Evolutionary conservation across 2,888 invertebrate species (phyloP).

Genomic region (Mythimna albipuncta): DNA sequence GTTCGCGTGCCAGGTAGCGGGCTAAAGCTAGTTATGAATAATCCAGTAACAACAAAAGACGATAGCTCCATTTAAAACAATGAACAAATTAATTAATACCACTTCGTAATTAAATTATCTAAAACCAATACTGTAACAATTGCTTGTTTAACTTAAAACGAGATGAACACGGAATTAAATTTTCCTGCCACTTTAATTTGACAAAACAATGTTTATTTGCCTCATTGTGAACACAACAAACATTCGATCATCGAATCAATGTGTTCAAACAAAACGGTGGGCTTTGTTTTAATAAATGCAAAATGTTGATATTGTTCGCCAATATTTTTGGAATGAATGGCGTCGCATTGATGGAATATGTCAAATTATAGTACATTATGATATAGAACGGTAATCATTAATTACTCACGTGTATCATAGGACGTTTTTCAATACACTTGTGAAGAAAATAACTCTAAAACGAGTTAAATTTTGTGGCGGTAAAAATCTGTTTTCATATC

Average conservation of each 20-base stretch:
- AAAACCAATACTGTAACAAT: slow-evolving; percentile 22
- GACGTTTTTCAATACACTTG: too few species aligned
- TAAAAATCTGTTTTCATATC: too few species aligned
- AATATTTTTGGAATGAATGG: slow-evolving; percentile 27
- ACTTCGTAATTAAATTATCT: not conserved
- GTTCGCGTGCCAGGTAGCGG: too few species aligned
- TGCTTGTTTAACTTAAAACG: slow-evolving; percentile 9
- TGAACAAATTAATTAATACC: not conserved
- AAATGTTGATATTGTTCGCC: slow-evolving; percentile 25
- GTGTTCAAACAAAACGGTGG: slow-evolving; percentile 30
- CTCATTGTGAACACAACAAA: slow-evolving; percentile 23
- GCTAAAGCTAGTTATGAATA: not conserved
- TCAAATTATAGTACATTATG: slow-evolving; percentile 5
- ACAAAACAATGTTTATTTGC: slow-evolving; percentile 16
- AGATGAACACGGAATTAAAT: slow-evolving; percentile 16
- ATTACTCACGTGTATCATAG: too few species aligned
- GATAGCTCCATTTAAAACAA: not conserved
- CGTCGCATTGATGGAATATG: slow-evolving; percentile 15
- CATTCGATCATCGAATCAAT: slow-evolving; percentile 33
- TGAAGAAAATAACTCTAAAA: too few species aligned
- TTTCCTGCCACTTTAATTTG: slow-evolving; percentile 13
- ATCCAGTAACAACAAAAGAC: not conserved
- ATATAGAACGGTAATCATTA: too few species aligned
- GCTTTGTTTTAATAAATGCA: slow-evolving; percentile 38
- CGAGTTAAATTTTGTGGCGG: too few species aligned